These are phyloP conservation scores for Indicator maculatus DNA, from an alignment of 2,113 vertebrate genomes.

Conservation along the genomic window DNA sequence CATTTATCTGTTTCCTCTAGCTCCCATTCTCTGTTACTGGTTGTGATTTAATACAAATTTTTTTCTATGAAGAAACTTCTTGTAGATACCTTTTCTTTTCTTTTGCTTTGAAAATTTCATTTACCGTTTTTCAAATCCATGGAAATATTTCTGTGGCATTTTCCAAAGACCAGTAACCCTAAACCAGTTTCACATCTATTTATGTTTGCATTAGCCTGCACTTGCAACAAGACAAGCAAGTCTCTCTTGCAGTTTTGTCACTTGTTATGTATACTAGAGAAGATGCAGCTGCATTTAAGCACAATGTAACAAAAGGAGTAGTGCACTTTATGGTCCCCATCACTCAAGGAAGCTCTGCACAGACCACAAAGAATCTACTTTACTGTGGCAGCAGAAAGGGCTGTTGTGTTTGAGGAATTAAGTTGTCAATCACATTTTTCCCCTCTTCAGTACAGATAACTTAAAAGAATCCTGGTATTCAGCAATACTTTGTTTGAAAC, in stretches of 20 bases:
- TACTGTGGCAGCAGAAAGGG: constrained; percentile 1
- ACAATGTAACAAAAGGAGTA: neutral
- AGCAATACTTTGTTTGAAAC: constrained; percentile 2
- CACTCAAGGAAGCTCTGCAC: constrained; percentile 1
- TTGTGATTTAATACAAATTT: neutral
- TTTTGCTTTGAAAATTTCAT: neutral
- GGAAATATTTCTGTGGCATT: neutral
- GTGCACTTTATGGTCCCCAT: neutral
- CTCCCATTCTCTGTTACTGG: neutral
- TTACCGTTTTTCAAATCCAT: neutral
- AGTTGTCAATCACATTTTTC: neutral
- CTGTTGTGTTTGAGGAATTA: constrained; percentile 18
- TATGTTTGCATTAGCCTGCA: neutral
- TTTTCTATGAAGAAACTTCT: neutral
- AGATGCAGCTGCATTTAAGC: neutral
- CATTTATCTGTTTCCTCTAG: neutral
- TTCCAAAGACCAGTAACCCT: neutral
- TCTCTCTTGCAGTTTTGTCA: neutral
- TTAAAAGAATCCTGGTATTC: constrained; percentile 7
- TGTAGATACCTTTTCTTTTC: neutral
- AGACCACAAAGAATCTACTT: constrained; percentile 1
- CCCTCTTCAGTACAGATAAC: neutral
- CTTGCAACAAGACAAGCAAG: neutral
- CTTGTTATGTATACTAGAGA: neutral
- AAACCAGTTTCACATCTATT: neutral